Percentiles rank a stretch among this genome's conserved stretches.
Conservation (phyloP, 1,140 invertebrate genomes). For the Drosophila burlai region DNA sequence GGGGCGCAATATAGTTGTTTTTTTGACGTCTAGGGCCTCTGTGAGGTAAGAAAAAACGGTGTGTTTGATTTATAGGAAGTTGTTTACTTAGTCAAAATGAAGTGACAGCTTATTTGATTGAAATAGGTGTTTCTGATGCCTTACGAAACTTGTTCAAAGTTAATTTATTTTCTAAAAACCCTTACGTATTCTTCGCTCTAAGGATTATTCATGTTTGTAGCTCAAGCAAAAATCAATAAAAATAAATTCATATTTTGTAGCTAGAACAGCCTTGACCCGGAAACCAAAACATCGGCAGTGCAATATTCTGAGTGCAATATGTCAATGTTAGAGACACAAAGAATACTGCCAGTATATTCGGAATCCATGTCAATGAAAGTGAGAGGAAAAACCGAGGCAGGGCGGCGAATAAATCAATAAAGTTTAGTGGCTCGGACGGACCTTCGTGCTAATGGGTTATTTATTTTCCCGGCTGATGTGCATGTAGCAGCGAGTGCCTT, state of each 20-base stretch:
- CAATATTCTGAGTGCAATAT: conserved; percentile 34
- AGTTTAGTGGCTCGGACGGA: conserved; percentile 44
- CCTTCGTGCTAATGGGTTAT: conserved; percentile 82
- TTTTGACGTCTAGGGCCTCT: background rate
- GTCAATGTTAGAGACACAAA: conserved; percentile 51
- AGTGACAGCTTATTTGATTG: conserved; percentile 7
- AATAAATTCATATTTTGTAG: background rate
- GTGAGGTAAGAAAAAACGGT: background rate
- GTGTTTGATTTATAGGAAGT: conserved; percentile 16
- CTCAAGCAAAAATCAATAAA: conserved; percentile 35
- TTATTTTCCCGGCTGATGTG: conserved; percentile 64
- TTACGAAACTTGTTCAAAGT: background rate
- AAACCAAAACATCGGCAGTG: conserved; percentile 15
- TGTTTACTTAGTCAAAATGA: conserved; percentile 10
- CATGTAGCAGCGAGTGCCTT: conserved; percentile 36
- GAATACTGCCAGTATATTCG: conserved; percentile 16
- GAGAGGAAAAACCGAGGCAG: conserved; percentile 59
- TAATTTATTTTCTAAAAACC: background rate
- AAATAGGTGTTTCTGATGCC: background rate
- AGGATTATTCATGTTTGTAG: background rate
- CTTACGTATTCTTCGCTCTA: background rate
- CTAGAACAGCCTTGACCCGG: conserved; percentile 26
- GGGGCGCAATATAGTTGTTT: conserved; percentile 18
- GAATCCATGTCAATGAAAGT: conserved; percentile 73
- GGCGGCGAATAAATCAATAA: conserved; percentile 72